Conservation (phyloP, 1,140 invertebrate species). For the Papilio glaucus region DNA sequence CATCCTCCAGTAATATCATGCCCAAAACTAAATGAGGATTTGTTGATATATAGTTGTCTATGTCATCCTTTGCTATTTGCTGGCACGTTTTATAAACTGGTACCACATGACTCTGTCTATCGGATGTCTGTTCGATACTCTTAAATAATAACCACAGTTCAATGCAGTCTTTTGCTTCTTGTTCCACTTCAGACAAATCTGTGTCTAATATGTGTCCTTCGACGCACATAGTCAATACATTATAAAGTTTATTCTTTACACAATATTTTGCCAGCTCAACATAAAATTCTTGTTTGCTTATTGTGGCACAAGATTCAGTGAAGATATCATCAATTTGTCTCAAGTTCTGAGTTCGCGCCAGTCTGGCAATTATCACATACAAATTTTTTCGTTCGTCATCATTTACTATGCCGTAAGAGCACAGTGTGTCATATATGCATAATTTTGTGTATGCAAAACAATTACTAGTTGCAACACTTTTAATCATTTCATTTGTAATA, state of each 20-base stretch:
- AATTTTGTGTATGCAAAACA: conserved; percentile 83
- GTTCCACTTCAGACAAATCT: conserved; percentile 69
- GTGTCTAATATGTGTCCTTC: conserved; percentile 73
- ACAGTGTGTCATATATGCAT: conserved; percentile 83
- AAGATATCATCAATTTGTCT: conserved; percentile 83
- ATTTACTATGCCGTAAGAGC: conserved; percentile 83
- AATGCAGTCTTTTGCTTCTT: conserved; percentile 74
- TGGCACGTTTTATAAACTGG: conserved; percentile 81
- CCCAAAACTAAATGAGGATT: conserved; percentile 77
- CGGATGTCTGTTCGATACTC: conserved; percentile 76
- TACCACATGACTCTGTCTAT: conserved; percentile 74
- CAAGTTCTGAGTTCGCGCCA: conserved; percentile 82
- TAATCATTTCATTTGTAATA: conserved; percentile 85
- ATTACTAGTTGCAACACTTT: conserved; percentile 74
- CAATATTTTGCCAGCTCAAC: conserved; percentile 83
- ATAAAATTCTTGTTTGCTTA: conserved; percentile 83
- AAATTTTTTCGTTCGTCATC: conserved; percentile 81
- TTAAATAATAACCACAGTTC: conserved; percentile 81
- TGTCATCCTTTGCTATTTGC: conserved; percentile 74
- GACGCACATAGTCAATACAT: conserved; percentile 79
- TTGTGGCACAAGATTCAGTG: conserved; percentile 79
- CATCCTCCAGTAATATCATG: conserved; percentile 77
- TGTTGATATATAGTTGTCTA: conserved; percentile 74
- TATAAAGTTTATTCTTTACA: conserved; percentile 82
- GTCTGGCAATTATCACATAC: conserved; percentile 81